phyloP scores from a whole-genome alignment of 2,888 invertebrate genomes.

The Sphinx pinastri region DNA sequence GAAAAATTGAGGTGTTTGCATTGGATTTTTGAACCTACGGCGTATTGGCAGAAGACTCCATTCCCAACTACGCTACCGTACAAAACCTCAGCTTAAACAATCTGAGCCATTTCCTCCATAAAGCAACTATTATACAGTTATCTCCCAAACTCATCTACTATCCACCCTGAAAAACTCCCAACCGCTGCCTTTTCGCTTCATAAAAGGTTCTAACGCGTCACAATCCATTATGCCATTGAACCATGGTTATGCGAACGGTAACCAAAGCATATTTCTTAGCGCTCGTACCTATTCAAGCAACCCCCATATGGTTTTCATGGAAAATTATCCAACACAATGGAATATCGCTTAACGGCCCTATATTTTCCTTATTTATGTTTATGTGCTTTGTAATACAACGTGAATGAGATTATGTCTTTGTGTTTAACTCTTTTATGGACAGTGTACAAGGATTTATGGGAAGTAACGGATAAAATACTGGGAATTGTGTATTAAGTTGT shows the following conservation, averaged over 20 bases:
- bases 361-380: slow-evolving; percentile 44
- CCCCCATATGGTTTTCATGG: slow-evolving; percentile 57
- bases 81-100: not conserved
- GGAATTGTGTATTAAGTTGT: not conserved
- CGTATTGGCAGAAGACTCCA: too few relatives aligned
- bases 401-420: slow-evolving; percentile 11
- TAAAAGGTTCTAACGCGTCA: slow-evolving; percentile 26
- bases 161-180: not conserved
- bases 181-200: not conserved
- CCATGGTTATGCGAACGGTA: slow-evolving; percentile 54
- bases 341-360: slow-evolving; percentile 41
- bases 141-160: not conserved
- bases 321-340: slow-evolving; percentile 59
- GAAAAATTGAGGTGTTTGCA: too few relatives aligned
- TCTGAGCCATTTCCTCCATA: too few relatives aligned
- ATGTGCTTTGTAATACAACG: slow-evolving; percentile 18
- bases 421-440: not conserved
- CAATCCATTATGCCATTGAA: slow-evolving; percentile 33
- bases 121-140: not conserved
- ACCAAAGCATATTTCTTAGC: slow-evolving; percentile 61
- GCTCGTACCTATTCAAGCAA: slow-evolving; percentile 57
- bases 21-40: too few relatives aligned
- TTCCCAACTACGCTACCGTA: too few relatives aligned
- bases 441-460: too few relatives aligned
- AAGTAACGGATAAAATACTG: not conserved